Evolutionary conservation across 2,113 vertebrate genomes (phyloP).

Genomic region (Polypterus bichir): DNA sequence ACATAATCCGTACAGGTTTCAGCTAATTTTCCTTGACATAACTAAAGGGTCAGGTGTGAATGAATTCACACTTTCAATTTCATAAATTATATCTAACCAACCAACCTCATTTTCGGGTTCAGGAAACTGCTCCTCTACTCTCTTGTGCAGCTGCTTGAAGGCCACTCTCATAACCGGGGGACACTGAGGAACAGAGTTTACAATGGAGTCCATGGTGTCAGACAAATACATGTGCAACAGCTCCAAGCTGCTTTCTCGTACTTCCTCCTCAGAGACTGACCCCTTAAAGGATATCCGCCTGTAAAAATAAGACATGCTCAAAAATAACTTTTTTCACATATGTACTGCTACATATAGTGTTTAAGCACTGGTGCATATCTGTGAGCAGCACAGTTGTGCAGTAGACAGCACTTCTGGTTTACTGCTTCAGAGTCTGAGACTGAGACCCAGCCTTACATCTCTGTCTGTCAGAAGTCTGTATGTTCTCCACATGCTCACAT

Average conservation of each 20-base stretch:
- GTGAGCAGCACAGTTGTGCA: too few relatives aligned
- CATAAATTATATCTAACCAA: fast-evolving
- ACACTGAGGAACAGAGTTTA: slow-evolving; percentile 62
- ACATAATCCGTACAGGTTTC: too few relatives aligned
- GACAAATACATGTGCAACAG: slow-evolving; percentile 68
- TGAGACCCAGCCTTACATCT: too few relatives aligned
- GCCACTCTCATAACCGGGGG: slow-evolving; percentile 63
- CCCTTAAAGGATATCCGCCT: slow-evolving; percentile 83
- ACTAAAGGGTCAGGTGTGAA: too few relatives aligned
- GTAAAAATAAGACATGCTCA: not conserved
- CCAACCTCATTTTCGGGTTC: slow-evolving; percentile 58
- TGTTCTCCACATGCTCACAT: too few relatives aligned
- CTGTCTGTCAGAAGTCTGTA: too few relatives aligned
- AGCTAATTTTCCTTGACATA: too few relatives aligned
- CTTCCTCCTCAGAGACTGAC: slow-evolving; percentile 52
- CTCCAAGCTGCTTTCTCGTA: slow-evolving; percentile 72
- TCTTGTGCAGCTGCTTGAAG: slow-evolving; percentile 69
- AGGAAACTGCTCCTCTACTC: slow-evolving; percentile 63
- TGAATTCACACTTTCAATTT: not conserved
- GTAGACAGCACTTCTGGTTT: too few relatives aligned
- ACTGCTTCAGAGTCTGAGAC: too few relatives aligned
- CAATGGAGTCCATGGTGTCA: slow-evolving; percentile 61
- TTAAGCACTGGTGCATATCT: too few relatives aligned
- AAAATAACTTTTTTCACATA: too few relatives aligned
- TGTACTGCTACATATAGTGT: too few relatives aligned